Evolutionary conservation across 2,888 invertebrate species (phyloP), one percentile per base, ranked within the genome.

Genomic region (Alloplasta piceator): DNA sequence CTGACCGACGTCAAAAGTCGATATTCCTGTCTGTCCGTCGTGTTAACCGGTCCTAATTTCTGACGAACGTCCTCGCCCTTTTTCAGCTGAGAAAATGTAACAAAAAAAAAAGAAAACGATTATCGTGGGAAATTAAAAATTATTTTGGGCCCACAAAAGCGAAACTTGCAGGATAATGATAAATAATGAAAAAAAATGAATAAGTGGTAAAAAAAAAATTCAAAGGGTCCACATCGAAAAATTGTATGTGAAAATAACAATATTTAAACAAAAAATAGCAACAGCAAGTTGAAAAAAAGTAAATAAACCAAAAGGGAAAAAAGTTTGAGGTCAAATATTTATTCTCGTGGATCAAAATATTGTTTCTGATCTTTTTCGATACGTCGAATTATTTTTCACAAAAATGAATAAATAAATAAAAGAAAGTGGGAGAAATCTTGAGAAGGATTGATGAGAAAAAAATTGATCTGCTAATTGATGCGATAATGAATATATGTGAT

Each of bases 1-100:
- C 98, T 97, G 26, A 98, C 98, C 0, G 98, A 97, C 52, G 98
- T 98, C 93, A 98, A 95, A 80, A 98, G 93, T 78, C 97, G 95
- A 84, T 94, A 95, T 43, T 94, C 93, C 85, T 93, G 89, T 86
- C 89, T 86, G 4, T 73, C n/a, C 0, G 89, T 89, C 0, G 86
- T 82, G 26, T 89, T 89, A 26, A 88, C 66, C 0, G 64, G 68
- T 4, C 86, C 83, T 4, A 87, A 81, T 67, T 90, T 86, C 16
- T 77, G 56, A 3, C 86, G 84, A n/a, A 85, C 87, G 75, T 88
- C 84, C 61, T 88, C 88, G 36, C 88, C 86, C 67, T 86, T 78
- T 70, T 82, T 82, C 9, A 87, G 77, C 89, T 89, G 71, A 16
- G 61, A 82, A 72, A 12, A 70, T 1, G 39, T 52, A 6, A 10